A percentile compares a stretch with the other conserved stretches of the same genome.
These are phyloP conservation scores for Aphodius sticticus DNA, from an alignment of 2,888 invertebrate genomes.

Conservation along the genomic window DNA sequence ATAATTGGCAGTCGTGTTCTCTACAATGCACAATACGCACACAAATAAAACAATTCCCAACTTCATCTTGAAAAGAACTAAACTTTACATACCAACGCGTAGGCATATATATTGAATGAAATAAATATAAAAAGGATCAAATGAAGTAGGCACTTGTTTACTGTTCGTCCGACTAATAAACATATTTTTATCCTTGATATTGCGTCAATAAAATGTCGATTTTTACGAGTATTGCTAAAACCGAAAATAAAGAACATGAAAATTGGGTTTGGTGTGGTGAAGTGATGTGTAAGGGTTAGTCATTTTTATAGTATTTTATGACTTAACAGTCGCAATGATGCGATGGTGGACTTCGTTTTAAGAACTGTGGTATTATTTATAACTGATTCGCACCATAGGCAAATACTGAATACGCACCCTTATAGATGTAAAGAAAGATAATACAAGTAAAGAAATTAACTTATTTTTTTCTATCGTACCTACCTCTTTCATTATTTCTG, in stretches of 20 bases:
- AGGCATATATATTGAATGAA: background rate
- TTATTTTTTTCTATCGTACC: too few species aligned
- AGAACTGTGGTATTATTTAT: too few species aligned
- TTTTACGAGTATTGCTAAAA: background rate
- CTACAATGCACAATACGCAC: background rate
- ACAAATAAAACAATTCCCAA: background rate
- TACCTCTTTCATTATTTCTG: too few species aligned
- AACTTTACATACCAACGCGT: background rate
- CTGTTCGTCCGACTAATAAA: background rate
- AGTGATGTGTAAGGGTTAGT: background rate
- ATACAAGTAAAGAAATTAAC: too few species aligned
- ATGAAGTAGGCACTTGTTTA: background rate
- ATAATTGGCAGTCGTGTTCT: background rate
- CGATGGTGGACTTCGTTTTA: too few species aligned
- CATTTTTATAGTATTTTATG: too few species aligned
- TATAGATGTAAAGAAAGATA: too few species aligned
- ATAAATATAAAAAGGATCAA: background rate
- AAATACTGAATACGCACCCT: too few species aligned
- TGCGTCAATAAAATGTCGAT: background rate
- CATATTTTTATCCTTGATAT: background rate
- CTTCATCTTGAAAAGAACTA: background rate
- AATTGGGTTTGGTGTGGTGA: background rate
- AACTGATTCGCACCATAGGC: too few species aligned
- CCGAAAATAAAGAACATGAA: background rate
- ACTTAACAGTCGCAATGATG: too few species aligned